Conservation (phyloP, 2,888 invertebrate genomes). For the Gnatocerus cornutus region DNA sequence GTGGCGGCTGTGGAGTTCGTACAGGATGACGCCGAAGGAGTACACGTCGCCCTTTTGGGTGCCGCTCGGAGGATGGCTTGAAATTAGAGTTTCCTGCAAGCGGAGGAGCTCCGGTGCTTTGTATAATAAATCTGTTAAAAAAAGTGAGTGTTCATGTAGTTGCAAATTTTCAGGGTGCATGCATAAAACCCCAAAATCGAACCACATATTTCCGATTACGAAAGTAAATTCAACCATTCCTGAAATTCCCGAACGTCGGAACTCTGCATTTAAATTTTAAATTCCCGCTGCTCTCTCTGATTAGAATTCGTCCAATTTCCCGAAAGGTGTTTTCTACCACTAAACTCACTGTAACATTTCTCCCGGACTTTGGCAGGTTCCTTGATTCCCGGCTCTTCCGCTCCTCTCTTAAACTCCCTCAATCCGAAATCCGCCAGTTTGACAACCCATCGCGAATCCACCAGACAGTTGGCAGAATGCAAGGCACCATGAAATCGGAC, state of each 20-base stretch:
- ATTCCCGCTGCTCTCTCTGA: slow-evolving; percentile 3
- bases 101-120: slow-evolving; percentile 86
- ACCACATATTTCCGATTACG: not conserved
- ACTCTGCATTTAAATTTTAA: slow-evolving; percentile 26
- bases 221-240: not conserved
- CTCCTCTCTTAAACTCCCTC: slow-evolving; percentile 87
- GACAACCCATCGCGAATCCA: slow-evolving; percentile 96
- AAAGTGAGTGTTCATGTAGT: not conserved
- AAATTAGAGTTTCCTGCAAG: slow-evolving; percentile 67
- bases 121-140: slow-evolving; percentile 80
- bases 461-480: slow-evolving; percentile 92
- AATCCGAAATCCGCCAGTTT: slow-evolving; percentile 95
- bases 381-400: slow-evolving; percentile 75
- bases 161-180: not conserved
- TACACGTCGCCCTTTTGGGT: slow-evolving; percentile 88
- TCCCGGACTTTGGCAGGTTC: slow-evolving; percentile 77
- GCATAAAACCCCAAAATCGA: not conserved
- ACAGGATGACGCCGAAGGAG: slow-evolving; percentile 90
- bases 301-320: slow-evolving; percentile 2
- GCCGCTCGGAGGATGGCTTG: slow-evolving; percentile 67
- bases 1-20: slow-evolving; percentile 89
- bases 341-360: slow-evolving; percentile 81
- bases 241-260: too few species aligned
- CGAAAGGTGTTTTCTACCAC: slow-evolving; percentile 9
- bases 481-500: slow-evolving; percentile 90